Percentiles rank a stretch among this genome's conserved stretches.
Evolutionary conservation across 2,113 vertebrate species (phyloP).

Genomic region (Mystacornis crossleyi): DNA sequence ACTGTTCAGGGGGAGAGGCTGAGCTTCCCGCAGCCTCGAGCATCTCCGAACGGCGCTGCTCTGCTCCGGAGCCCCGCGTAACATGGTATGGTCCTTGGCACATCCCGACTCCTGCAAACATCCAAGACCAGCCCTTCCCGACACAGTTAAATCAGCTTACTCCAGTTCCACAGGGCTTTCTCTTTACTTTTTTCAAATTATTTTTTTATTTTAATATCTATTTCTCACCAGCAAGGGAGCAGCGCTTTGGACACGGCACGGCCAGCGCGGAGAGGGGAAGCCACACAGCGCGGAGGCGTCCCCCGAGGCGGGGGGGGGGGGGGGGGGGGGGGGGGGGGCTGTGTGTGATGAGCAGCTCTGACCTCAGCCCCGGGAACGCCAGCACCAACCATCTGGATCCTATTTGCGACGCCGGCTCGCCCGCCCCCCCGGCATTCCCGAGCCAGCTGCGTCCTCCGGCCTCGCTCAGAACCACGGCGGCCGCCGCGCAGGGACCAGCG

Average conservation of each 20-base stretch:
- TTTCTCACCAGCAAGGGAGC: neutral
- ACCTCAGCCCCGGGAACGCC: conserved; percentile 69
- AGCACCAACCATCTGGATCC: conserved; percentile 73
- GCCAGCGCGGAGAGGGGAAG: neutral
- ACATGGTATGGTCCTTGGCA: neutral
- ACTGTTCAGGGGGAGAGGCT: neutral
- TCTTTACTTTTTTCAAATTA: too few relatives aligned
- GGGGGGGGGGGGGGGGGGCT: too few relatives aligned
- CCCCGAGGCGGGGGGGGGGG: neutral
- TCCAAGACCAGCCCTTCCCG: neutral
- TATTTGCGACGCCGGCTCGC: conserved; percentile 57
- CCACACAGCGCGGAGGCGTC: neutral
- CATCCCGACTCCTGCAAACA: neutral
- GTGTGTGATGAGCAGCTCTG: conserved; percentile 57
- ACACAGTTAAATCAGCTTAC: neutral
- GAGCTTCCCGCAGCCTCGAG: neutral
- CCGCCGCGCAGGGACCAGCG: neutral
- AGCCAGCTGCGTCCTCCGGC: conserved; percentile 18
- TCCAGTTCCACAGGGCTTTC: neutral
- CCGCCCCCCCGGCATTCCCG: conserved; percentile 37
- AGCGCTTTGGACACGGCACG: neutral
- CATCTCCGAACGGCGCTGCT: fast-evolving
- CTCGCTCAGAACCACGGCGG: neutral
- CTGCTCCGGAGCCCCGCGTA: fast-evolving
- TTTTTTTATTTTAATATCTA: neutral